Evolutionary conservation across 2,888 invertebrate genomes (phyloP).

Genomic region (Heliconius ismenius): DNA sequence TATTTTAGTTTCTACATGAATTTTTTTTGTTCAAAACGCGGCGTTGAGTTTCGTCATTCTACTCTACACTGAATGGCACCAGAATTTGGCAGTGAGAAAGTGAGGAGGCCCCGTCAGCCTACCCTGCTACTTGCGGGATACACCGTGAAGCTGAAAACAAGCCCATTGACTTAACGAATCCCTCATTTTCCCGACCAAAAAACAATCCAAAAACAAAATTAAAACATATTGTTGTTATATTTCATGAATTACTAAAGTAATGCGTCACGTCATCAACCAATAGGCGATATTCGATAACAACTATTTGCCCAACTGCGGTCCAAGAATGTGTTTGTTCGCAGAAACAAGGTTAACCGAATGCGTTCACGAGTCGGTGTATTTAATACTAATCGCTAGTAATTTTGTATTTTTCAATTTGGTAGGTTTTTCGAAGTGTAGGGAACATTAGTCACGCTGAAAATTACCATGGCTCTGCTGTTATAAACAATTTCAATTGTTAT

Average conservation of each 20-base stretch:
- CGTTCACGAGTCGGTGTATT: constrained; percentile 10
- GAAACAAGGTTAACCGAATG: constrained; percentile 44
- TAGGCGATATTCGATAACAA: constrained; percentile 54
- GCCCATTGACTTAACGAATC: too few relatives aligned
- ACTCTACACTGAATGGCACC: too few relatives aligned
- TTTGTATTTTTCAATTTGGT: constrained; percentile 8
- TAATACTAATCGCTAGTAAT: not conserved
- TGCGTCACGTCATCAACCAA: constrained; percentile 40
- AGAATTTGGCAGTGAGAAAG: too few relatives aligned
- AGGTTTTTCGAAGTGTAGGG: not conserved
- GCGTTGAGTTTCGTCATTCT: too few relatives aligned
- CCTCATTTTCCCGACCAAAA: not conserved
- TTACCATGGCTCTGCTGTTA: not conserved
- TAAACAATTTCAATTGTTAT: constrained; percentile 10
- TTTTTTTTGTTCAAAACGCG: too few relatives aligned
- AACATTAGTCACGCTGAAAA: constrained; percentile 6
- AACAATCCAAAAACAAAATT: not conserved
- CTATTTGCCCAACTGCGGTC: constrained; percentile 68
- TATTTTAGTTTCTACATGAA: too few relatives aligned
- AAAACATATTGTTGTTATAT: constrained; percentile 10
- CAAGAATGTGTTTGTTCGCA: constrained; percentile 57
- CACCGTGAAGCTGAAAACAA: too few relatives aligned
- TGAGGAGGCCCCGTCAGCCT: too few relatives aligned
- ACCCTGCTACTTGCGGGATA: too few relatives aligned
- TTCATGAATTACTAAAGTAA: constrained; percentile 3